Evolutionary conservation across 2,888 invertebrate genomes (phyloP), one percentile per base, ranked within the genome.

Genomic region (Plebejus anna): DNA sequence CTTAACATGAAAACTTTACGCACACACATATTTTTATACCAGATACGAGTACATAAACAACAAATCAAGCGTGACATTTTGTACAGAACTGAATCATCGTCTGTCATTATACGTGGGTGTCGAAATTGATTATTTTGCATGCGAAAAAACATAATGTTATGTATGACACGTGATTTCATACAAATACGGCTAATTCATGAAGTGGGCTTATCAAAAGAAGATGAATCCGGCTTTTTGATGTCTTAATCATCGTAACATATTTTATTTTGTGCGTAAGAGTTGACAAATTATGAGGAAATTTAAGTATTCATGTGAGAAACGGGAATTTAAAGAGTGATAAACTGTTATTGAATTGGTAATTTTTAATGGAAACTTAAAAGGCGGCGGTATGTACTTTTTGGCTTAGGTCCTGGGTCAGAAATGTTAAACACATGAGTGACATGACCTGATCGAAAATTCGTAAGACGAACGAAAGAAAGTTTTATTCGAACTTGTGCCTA

Each of bases 201-300:
- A 42, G 71, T 71, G 71, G 36, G 71, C 42, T 71, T 71, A 71
- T n/a, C 71, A 61, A 28, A 61, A 61, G 28, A 61, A 61, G 61
- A 61, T 28, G 61, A 61, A 61, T 61, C n/a, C 71, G 42, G 42
- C n/a, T 38, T 38, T 38, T 71, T 71, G 71, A 42, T 71, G 71
- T 42, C 42, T 61, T 61, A 28, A 61, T 61, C 11, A 61, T 3
- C 4, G 61, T 28, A 11, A 61, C 61, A 61, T 7, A 4, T 28
- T 61, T 6, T 11, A 61, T 61, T 61, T 61, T 28, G 61, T 28
- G 22, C 61, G 22, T 61, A 61, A 61, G 4, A 61, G 11, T 61
- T 61, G 61, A 61, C 28, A 61, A 61, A 61, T 61, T 61, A 61
- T 28, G 28, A 9, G 61, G 61, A 61, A 59, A 61, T 7, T 61